Percentiles rank a stretch among this genome's conserved stretches.
Evolutionary conservation across 2,888 invertebrate genomes (phyloP).

Genomic region (Arctia plantaginis): DNA sequence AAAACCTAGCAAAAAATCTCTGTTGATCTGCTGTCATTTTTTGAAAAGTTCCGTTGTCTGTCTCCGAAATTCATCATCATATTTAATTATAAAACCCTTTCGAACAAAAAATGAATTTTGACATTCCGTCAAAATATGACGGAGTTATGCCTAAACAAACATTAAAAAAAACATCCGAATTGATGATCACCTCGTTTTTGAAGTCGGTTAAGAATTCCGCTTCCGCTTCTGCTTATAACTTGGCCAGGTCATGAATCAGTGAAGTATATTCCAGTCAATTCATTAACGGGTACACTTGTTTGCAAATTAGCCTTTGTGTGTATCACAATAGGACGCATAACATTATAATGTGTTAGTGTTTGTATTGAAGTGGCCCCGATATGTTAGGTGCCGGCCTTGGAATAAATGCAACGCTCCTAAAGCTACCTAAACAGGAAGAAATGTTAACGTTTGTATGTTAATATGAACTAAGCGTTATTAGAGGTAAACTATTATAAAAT

Average conservation of each 20-base stretch:
- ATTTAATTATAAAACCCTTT: no score
- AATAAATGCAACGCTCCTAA: constrained; percentile 5
- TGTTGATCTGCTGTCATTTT: no score
- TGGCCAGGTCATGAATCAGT: constrained; percentile 48
- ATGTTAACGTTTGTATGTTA: neutral
- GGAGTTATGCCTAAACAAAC: no score
- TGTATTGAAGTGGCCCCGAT: constrained; percentile 7
- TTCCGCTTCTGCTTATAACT: constrained; percentile 30
- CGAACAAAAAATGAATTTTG: no score
- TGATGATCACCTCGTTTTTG: no score
- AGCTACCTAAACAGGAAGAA: neutral
- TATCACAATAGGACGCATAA: constrained; percentile 48
- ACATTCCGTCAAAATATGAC: no score
- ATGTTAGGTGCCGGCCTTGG: constrained; percentile 8
- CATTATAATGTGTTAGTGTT: constrained; percentile 25
- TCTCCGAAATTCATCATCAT: no score
- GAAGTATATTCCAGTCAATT: constrained; percentile 50
- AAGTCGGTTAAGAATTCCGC: no score
- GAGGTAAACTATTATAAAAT: no score
- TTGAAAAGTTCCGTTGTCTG: no score
- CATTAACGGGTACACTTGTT: constrained; percentile 61
- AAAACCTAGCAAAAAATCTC: no score
- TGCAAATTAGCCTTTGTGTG: constrained; percentile 66
- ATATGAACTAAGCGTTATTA: neutral
- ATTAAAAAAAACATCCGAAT: no score